phyloP scores from a whole-genome alignment of 1,140 invertebrate genomes.

The Leptoteleia sp. region DNA sequence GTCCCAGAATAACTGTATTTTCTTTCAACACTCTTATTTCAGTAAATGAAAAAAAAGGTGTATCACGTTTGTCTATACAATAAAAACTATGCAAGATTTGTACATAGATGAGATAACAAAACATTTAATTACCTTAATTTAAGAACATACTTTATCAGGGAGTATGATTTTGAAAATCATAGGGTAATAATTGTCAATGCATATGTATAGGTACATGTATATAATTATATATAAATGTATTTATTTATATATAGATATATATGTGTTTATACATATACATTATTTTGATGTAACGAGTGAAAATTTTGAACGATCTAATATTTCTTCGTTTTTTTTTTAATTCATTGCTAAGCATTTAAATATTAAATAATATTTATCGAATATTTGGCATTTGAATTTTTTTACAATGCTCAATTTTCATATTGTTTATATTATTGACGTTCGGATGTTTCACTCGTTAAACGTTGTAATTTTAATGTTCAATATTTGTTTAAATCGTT shows the following conservation, averaged over 20 bases:
- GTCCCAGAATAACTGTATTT: too few relatives aligned
- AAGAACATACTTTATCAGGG: constrained; percentile 31
- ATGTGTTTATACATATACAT: constrained; percentile 16
- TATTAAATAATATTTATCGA: not conserved
- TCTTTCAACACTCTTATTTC: too few relatives aligned
- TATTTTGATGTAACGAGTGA: constrained; percentile 10
- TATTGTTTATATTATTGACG: not conserved
- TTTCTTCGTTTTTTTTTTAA: constrained; percentile 8
- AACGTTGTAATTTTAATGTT: constrained; percentile 35
- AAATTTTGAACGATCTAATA: constrained; percentile 16
- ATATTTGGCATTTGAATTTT: not conserved
- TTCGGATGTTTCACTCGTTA: constrained; percentile 9
- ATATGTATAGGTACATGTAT: too few relatives aligned
- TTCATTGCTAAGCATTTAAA: not conserved
- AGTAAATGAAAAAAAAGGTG: too few relatives aligned
- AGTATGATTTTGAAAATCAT: constrained; percentile 23
- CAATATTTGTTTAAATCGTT: constrained; percentile 37
- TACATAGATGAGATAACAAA: constrained; percentile 33
- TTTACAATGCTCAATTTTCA: not conserved
- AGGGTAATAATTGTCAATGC: constrained; percentile 9
- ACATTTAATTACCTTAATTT: constrained; percentile 26
- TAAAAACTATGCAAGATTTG: constrained; percentile 25
- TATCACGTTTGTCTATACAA: constrained; percentile 13
- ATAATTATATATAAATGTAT: too few relatives aligned
- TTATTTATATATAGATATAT: constrained; percentile 23